Conservation (phyloP, 2,113 vertebrate genomes). For the Puffinus mauretanicus region DNA sequence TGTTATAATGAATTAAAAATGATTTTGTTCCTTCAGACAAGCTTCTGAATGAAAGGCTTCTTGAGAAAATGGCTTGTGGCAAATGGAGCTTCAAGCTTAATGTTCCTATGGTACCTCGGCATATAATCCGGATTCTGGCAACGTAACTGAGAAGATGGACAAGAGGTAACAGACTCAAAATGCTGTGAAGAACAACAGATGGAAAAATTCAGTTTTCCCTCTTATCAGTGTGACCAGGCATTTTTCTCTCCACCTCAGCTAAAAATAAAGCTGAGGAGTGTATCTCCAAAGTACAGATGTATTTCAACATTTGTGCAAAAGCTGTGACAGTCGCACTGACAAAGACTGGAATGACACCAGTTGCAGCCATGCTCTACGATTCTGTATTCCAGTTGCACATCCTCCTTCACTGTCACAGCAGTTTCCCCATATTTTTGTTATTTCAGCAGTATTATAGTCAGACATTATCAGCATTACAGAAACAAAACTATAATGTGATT, state of each 20-base stretch:
- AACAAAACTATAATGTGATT: not conserved
- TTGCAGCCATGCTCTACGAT: too few species aligned
- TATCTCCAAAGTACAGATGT: not conserved
- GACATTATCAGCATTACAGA: not conserved
- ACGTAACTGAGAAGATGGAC: accelerated
- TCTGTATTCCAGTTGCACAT: not conserved
- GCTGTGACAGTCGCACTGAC: not conserved
- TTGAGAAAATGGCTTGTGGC: accelerated
- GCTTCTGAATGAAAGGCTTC: not conserved
- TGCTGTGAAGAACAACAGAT: not conserved
- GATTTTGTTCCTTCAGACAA: not conserved
- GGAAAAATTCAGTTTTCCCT: not conserved
- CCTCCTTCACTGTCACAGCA: not conserved
- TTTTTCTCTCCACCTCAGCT: not conserved
- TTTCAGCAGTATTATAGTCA: not conserved
- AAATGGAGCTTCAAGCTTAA: not conserved
- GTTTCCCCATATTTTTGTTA: not conserved
- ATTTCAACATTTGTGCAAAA: not conserved
- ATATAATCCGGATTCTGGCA: not conserved
- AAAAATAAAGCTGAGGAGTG: not conserved
- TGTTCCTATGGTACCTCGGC: accelerated
- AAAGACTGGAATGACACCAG: not conserved
- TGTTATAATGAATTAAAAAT: not conserved
- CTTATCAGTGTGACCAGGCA: not conserved
- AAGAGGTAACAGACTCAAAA: too few species aligned